Conservation (phyloP, 2,888 invertebrate genomes). For the Eupithecia vulgata region DNA sequence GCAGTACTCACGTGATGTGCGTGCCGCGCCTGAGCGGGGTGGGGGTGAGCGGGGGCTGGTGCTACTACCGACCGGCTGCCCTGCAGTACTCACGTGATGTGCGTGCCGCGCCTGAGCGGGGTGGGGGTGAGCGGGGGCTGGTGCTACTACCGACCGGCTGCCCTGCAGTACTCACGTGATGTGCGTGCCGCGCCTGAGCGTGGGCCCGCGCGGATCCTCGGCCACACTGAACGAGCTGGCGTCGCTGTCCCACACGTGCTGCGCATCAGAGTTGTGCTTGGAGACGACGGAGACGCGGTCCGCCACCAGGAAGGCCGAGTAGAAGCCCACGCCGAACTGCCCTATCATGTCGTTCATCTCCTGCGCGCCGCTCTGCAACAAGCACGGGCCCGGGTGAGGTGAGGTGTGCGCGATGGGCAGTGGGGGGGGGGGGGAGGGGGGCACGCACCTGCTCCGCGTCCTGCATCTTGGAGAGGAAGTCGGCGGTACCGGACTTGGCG, state of each 20-base stretch:
- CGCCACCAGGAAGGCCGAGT: constrained; percentile 98
- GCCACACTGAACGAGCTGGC: constrained; percentile 94
- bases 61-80: too few species aligned
- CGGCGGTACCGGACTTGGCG: constrained; percentile 98
- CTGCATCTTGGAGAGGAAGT: constrained; percentile 96
- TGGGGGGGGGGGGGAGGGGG: neutral
- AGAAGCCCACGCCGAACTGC: constrained; percentile 99
- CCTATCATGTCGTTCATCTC: constrained; percentile 99
- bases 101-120: constrained; percentile 95
- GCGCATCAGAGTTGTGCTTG: constrained; percentile 96
- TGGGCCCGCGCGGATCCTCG: constrained; percentile 97
- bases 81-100: constrained; percentile 86
- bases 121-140: too few species aligned
- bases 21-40: constrained; percentile 96
- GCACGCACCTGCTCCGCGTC: constrained; percentile 76
- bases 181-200: constrained; percentile 94
- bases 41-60: too few species aligned
- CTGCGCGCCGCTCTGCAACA: constrained; percentile 72
- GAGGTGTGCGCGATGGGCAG: neutral
- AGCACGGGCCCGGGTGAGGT: neutral
- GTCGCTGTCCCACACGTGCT: constrained; percentile 99
- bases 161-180: constrained; percentile 85
- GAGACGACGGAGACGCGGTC: constrained; percentile 97
- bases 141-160: too few species aligned
- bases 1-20: constrained; percentile 87